Evolutionary conservation across 2,888 invertebrate genomes (phyloP), one percentile per base, ranked within the genome.

Genomic region (Lasioglossum zephyrum): DNA sequence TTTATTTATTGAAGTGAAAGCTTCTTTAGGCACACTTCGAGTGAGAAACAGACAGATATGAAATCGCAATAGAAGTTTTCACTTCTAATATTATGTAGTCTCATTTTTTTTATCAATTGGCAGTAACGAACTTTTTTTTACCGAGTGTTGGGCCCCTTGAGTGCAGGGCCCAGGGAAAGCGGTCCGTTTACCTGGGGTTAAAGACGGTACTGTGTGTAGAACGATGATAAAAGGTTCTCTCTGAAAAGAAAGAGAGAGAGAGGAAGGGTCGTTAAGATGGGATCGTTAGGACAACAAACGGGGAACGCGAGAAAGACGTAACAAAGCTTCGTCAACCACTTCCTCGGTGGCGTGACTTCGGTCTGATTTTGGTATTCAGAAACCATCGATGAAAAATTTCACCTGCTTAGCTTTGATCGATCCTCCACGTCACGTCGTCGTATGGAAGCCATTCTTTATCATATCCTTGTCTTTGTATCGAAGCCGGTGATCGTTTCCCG

Each of bases 391-490:
- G 81, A 91, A 86, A 89, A 89, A 91, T 91, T 85, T 86, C 82
- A 86, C 81, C 85, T 85, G 60, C 82, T 86, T 77, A 86, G 70
- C 79, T 85, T 82, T 83, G 88, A 88, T 89, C 89, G 86, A 88
- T 87, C 76, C 80, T 77, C 77, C 81, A n/a, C 79, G 41, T 69
- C 79, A 41, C 81, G 83, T 86, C 86, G 76, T 74, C 87, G 39
- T 66, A 86, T 79, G 73, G 78, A 44, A 75, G 72, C 76, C 77
- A 87, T 87, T 90, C 89, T 82, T 86, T 70, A 76, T 74, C 81
- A 53, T 76, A 81, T 74, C 76, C 86, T 69, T 81, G 78, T 76
- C 84, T 79, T 84, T 81, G 82, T 81, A 84, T 80, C 83, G 74
- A 72, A 85, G 26, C 75, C 75, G 85, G 74, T 69, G 86, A 82